Conservation (phyloP, 2,888 invertebrate genomes). For the Apodemia mormo region DNA sequence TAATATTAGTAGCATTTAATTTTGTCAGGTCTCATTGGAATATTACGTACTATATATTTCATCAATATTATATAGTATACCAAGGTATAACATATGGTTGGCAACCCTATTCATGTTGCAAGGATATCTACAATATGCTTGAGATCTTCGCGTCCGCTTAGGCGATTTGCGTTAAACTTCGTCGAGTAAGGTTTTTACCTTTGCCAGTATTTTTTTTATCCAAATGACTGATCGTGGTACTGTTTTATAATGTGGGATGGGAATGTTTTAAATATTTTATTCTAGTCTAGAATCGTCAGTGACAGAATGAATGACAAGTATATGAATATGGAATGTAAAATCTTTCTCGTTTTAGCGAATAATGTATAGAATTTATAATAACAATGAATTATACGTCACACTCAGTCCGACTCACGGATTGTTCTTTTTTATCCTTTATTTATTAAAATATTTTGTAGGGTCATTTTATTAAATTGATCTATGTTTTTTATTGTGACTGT, state of each 20-base stretch:
- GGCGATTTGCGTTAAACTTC: constrained; percentile 35
- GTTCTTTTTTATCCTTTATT: constrained; percentile 47
- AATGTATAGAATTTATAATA: constrained; percentile 22
- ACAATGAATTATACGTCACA: constrained; percentile 24
- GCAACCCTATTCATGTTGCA: constrained; percentile 49
- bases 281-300: constrained; percentile 68
- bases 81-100: background rate
- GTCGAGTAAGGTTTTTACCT: constrained; percentile 54
- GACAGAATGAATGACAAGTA: constrained; percentile 45
- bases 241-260: constrained; percentile 41
- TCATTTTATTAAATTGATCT: constrained; percentile 40
- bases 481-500: constrained; percentile 42
- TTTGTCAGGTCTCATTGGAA: background rate
- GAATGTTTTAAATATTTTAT: constrained; percentile 48
- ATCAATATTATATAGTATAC: background rate
- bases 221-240: constrained; percentile 46
- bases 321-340: constrained; percentile 20
- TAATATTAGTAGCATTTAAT: constrained; percentile 55
- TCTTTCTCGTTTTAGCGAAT: constrained; percentile 16
- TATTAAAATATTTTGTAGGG: constrained; percentile 44
- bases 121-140: constrained; percentile 55
- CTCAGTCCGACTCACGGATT: constrained; percentile 40
- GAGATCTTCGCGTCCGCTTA: constrained; percentile 55
- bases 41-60: background rate
- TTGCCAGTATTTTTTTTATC: constrained; percentile 71